phyloP scores from a whole-genome alignment of 1,140 invertebrate species.

The Cydia strobilella region DNA sequence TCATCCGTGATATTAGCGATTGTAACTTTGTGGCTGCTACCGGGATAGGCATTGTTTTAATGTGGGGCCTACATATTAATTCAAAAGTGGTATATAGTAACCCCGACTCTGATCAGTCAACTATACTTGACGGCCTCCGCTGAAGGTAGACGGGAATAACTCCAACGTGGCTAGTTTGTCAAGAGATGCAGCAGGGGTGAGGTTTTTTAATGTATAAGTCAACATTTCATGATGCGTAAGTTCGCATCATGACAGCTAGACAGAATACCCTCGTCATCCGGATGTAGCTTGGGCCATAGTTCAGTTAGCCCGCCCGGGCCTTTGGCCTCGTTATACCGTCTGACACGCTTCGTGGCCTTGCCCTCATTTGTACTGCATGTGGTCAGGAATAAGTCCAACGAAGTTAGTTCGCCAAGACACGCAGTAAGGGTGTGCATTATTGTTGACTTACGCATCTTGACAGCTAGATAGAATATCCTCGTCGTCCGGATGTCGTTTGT shows the following conservation, averaged over 20 bases:
- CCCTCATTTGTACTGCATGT: constrained; percentile 61
- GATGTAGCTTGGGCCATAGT: constrained; percentile 62
- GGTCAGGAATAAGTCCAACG: constrained; percentile 54
- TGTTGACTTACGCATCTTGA: constrained; percentile 64
- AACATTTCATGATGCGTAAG: no score
- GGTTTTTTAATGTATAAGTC: neutral
- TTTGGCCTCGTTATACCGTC: constrained; percentile 64
- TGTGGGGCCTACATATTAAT: no score
- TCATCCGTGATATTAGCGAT: neutral
- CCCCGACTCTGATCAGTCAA: no score
- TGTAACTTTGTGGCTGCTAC: neutral
- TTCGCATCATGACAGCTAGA: constrained; percentile 68
- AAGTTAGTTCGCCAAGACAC: constrained; percentile 52
- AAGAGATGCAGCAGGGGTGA: no score
- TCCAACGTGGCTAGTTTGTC: no score
- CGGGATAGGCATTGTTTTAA: neutral
- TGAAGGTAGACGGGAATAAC: constrained; percentile 51
- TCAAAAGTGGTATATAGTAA: no score
- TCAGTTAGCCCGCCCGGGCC: constrained; percentile 61
- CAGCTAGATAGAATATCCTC: constrained; percentile 74
- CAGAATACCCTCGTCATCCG: constrained; percentile 71
- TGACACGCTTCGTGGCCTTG: constrained; percentile 60
- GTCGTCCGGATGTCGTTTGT: constrained; percentile 64
- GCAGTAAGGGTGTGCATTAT: neutral
- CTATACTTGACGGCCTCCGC: constrained; percentile 36